Base-by-base conservation (phyloP, 2,888 invertebrate species). In the Harmothoe impar region DNA sequence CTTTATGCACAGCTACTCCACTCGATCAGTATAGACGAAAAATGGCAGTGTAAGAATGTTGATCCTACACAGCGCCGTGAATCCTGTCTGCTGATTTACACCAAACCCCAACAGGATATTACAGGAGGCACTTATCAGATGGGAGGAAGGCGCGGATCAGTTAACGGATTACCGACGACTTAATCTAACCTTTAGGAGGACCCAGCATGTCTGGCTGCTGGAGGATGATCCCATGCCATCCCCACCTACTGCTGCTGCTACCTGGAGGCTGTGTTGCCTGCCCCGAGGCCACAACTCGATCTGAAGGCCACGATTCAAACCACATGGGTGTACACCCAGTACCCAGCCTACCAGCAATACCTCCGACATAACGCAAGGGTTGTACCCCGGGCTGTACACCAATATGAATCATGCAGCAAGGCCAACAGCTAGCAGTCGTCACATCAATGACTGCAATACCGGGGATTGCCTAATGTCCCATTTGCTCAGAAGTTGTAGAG, bases 131-230 rank as follows among this genome's bases (percentile, higher is more conserved):
- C 29, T 29, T 72, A 29, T 72, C 25, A 29, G 29, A 15, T 5
- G 29, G 72, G 15, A 29, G 72, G 25, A 29, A 15, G 25, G 29
- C 5, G 29, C 17, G 72, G 29, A 72, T 72, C 29, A n/a, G 68
- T n/a, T n/a, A 72, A 29, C 25, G 72, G 72, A 72, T 72, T 72
- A 72, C 31, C 72, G 0, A 29, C 29, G 25, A 29, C 29, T 72
- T 72, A 72, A 72, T 72, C 72, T 72, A 25, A 72, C 72, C 72
- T 72, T 72, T 72, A 72, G 72, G 72, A 72, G 72, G 72, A 29
- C 25, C 72, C 72, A 72, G 72, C 72, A 72, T 23, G 72, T 72
- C 29, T 72, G 72, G 72, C 72, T 23, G 62, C 62, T 62, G 62
- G 62, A 25, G 25, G 29, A 72, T 72, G 25, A 23, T 43, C 62